Base-by-base conservation (phyloP, 2,888 invertebrate species). In the Tenodera sinensis region DNA sequence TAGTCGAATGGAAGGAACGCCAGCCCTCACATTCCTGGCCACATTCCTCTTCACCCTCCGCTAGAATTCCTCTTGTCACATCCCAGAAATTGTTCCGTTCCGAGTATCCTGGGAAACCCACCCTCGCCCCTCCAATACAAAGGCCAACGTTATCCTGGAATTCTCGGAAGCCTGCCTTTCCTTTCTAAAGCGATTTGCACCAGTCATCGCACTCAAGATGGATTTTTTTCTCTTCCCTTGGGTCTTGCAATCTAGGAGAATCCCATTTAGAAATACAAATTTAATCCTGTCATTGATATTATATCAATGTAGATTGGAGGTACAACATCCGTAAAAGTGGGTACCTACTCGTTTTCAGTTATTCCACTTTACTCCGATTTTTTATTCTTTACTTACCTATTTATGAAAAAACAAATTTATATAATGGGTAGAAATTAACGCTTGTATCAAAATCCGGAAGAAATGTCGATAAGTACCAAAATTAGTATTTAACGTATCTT, bases 1-100 rank as follows among this genome's bases (percentile, higher is more conserved):
- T n/a, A 42, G 42, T 42, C 42, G 42, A 42, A 42, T 25, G 54
- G 25, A 71, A 20, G 54, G 54, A 71, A 71, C 54, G 54, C 54
- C 54, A 71, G 54, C 54, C 54, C 88, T 71, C 88, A 25, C 84
- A 88, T 84, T 88, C 84, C 88, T 84, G 54, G 84, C 34, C 42
- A 83, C 88, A 88, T 88, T 88, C 88, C 84, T 83, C 84, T 83
- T 54, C 84, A 71, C 84, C 83, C 83, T 83, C 54, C 28, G 28
- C 54, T 83, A 84, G 88, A 88, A 89, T 89, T 89, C 89, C 89
- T 88, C 89, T 85, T 89, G 89, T 89, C 89, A 88, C 89, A 88
- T 85, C 89, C 54, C 89, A 87, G 87, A 82, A 87, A 87, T 86
- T 86, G 86, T 86, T 86, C 86, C 54, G 54, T 71, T 71, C 84